These are phyloP conservation scores for Nomada flava DNA, from an alignment of 2,888 invertebrate species.

Conservation along the genomic window DNA sequence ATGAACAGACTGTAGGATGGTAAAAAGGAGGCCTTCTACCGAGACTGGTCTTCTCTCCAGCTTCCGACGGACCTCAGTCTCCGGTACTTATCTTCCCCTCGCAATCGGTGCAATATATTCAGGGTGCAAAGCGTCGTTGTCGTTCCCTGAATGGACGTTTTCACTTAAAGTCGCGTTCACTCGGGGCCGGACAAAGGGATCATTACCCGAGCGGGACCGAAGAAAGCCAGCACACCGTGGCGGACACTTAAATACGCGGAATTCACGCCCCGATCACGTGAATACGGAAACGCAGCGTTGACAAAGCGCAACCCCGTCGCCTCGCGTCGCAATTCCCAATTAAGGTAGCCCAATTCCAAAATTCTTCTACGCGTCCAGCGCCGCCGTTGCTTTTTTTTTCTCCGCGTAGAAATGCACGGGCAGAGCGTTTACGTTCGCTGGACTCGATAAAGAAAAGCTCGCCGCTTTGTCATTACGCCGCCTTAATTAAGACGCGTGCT, in stretches of 20 bases:
- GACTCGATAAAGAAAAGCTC: background rate
- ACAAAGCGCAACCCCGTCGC: conserved; percentile 36
- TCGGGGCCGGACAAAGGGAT: conserved; percentile 80
- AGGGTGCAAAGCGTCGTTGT: conserved; percentile 80
- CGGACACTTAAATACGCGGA: conserved; percentile 81
- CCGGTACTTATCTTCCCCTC: conserved; percentile 78
- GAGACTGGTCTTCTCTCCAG: conserved; percentile 2
- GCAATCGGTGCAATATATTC: conserved; percentile 81
- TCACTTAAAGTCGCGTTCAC: conserved; percentile 78
- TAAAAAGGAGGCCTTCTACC: conserved; percentile 47
- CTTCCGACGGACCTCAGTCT: conserved; percentile 68
- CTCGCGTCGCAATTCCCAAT: conserved; percentile 56
- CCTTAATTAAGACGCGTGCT: conserved; percentile 49
- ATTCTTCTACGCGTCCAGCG: conserved; percentile 39
- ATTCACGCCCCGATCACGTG: conserved; percentile 81
- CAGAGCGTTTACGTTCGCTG: conserved; percentile 1
- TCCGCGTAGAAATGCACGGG: background rate
- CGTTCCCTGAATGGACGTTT: conserved; percentile 79
- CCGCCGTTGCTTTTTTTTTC: background rate
- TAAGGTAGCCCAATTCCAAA: conserved; percentile 71
- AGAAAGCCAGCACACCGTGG: conserved; percentile 74
- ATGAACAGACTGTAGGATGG: conserved; percentile 20
- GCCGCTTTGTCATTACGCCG: conserved; percentile 37
- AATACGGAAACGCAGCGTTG: conserved; percentile 68
- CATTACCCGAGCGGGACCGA: conserved; percentile 75